Percentiles rank a stretch among this genome's conserved stretches.
Evolutionary conservation across 1,140 invertebrate genomes (phyloP).

Genomic region (Acromyrmex echinatior): DNA sequence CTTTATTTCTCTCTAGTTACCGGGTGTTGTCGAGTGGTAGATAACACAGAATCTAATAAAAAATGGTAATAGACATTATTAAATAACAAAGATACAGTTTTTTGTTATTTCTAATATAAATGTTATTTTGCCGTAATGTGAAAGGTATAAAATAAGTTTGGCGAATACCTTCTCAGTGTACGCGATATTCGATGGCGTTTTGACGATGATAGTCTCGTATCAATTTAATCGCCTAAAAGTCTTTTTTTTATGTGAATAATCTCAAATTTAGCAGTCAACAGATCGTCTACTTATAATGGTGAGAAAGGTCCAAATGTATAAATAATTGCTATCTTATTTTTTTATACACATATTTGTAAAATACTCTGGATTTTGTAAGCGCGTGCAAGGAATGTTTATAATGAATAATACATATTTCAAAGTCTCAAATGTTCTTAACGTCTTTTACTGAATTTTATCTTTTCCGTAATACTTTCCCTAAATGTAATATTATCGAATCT

Average conservation of each 20-base stretch:
- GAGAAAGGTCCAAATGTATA: background rate
- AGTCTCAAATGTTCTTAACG: background rate
- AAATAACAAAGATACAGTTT: background rate
- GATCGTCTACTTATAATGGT: conserved; percentile 77
- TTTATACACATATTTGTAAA: conserved; percentile 18
- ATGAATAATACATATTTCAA: background rate
- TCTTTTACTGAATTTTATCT: background rate
- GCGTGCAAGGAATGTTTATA: conserved; percentile 19
- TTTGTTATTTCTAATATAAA: too few species aligned
- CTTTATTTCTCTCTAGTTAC: too few species aligned
- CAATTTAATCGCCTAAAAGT: conserved; percentile 27
- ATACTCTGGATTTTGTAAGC: conserved; percentile 7
- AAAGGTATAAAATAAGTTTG: background rate
- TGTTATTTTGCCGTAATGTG: background rate
- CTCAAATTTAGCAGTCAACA: background rate
- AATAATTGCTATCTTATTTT: background rate
- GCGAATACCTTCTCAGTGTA: background rate
- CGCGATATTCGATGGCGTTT: conserved; percentile 45
- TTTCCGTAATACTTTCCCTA: background rate
- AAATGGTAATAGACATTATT: background rate
- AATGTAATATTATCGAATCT: background rate
- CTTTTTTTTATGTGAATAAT: conserved; percentile 38
- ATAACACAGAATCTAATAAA: too few species aligned
- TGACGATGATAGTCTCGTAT: conserved; percentile 42
- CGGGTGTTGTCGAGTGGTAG: too few species aligned